Base-by-base conservation (phyloP, 2,888 invertebrate genomes). In the Coleophora deauratella region DNA sequence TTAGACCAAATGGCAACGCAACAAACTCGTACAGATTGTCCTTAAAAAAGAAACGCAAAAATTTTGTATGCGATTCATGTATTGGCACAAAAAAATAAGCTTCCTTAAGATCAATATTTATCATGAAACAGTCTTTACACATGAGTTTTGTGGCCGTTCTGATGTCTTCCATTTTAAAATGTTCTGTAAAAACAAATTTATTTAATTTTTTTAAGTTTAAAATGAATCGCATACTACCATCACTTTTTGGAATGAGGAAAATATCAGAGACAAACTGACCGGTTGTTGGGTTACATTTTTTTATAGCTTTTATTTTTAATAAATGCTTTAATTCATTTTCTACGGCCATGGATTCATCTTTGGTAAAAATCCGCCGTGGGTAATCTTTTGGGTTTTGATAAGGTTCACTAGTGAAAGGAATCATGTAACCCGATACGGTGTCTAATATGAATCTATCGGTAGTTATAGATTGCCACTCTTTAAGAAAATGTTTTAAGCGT, bases 191-290 rank as follows among this genome's bases (percentile, higher is more conserved):
- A 14, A 44, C 32, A 21, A 9, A 38, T 27, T 38, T 38, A 21
- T 45, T 46, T 15, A 41, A 28, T 4, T 42, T 38, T 27, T 45
- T 45, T 10, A 48, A 27, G 33, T 48, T 45, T 35, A 45, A 40
- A n/a, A n/a, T n/a, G n/a, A n/a, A n/a, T n/a, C n/a, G n/a, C n/a
- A n/a, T n/a, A n/a, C n/a, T n/a, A n/a, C 45, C 48, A 32, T 39
- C 35, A 13, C 9, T 40, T 35, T 42, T 42, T 3, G 42, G 45
- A 1, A 41, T 35, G 3, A 45, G 27, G 13, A 47, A 45, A 12
- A 43, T 40, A 36, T 41, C 33, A 9, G 47, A 45, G 8, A 44
- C 12, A 34, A 40, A 47, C 21, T 45, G 43, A 0, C 38, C 41
- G 28, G 9, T 3, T 1, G 3, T 28, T 10, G 40, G 37, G 8